Evolutionary conservation across 64 coral and sea anemone species (phyloP), one percentile per base, ranked within the genome.

Genomic region (Porites lutea): DNA sequence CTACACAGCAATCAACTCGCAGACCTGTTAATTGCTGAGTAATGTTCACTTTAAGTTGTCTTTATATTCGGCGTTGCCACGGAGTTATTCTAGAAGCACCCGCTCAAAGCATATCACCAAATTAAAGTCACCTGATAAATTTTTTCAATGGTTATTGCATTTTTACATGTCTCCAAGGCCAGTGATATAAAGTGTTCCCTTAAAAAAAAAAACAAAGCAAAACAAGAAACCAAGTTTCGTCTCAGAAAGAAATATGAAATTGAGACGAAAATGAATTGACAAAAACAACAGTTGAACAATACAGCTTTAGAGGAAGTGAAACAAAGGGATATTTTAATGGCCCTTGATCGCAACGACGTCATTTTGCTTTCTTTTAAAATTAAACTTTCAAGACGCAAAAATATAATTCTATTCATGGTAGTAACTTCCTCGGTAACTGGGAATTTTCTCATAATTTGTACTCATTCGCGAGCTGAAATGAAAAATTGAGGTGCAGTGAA

Each of bases 21-120:
- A 52, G 16, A 89, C 72, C 74, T 78, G 78, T 54, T 94, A 94
- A 94, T 94, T 94, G 88, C 58, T 50, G 60, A 89, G 79, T 94
- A 89, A 94, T 94, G 77, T 44, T 75, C 87, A 69, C 81, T 84
- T 69, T 47, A 84, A 84, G 81, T 21, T 65, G 16, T 11, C 59
- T 67, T 69, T 52, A 20, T 48, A 52, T 84, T 63, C 9, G 27
- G 27, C 64, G 81, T 84, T 84, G 16, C 62, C 45, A 84, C 62
- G 63, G 46, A 8, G 22, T 13, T 8, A 82, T 82, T 15, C 43
- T 52, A 52, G 64, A 65, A 65, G 64, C 79, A 82, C 18, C 57
- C 44, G 21, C 16, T 48, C 79, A 11, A 69, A 84, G 14, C 45
- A 50, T 12, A 12, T 52, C 63, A 19, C 50, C 37, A 64, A 82